These are phyloP conservation scores for Polietes domitor DNA, from an alignment of 2,888 invertebrate species.

Conservation along the genomic window DNA sequence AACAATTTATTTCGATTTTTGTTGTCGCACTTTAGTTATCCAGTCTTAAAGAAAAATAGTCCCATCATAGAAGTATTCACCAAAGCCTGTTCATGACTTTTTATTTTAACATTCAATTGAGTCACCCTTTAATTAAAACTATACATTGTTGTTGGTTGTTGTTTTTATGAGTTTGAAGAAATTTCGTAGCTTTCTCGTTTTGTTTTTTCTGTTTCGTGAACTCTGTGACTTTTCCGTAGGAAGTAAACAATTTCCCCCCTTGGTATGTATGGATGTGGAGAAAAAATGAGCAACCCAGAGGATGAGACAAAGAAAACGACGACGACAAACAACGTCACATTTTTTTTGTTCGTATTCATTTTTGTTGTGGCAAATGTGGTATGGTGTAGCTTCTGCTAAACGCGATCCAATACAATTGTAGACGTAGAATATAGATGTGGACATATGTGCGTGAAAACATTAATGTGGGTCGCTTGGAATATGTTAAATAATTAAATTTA, in stretches of 20 bases:
- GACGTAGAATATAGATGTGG: background rate
- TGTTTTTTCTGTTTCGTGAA: conserved; percentile 46
- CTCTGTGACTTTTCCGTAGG: conserved; percentile 56
- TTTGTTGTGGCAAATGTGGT: background rate
- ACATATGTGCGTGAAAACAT: background rate
- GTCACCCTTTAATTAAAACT: background rate
- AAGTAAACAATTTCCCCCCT: conserved; percentile 54
- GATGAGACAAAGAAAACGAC: conserved; percentile 26
- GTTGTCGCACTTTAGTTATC: no score
- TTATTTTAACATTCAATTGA: background rate
- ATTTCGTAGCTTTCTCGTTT: background rate
- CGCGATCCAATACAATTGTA: background rate
- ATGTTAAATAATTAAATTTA: background rate
- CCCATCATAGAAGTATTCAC: no score
- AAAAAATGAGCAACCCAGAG: background rate
- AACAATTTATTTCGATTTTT: no score
- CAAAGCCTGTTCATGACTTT: no score
- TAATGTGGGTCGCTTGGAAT: background rate
- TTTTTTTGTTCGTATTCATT: background rate
- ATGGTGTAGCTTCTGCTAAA: background rate
- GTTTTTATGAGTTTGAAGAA: conserved; percentile 27
- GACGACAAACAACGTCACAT: background rate
- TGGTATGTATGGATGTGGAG: background rate
- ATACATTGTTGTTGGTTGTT: background rate
- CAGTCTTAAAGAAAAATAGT: no score